Base-by-base conservation (phyloP, 2,888 invertebrate genomes). In the Drosophila tripunctata region DNA sequence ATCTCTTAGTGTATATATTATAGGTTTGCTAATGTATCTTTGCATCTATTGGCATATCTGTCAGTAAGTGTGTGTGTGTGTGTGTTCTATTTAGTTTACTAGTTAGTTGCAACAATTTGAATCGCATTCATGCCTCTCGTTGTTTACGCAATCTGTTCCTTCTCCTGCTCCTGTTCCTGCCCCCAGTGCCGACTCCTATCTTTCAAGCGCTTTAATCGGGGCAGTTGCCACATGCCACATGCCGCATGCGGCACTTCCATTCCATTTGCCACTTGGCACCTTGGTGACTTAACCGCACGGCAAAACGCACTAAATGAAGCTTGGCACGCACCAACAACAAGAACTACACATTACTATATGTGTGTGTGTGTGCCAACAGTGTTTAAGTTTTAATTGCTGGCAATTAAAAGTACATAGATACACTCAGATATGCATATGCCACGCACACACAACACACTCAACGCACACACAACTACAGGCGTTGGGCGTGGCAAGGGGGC, bases 311-410 rank as follows among this genome's bases (percentile, higher is more conserved):
- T 82, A 78, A 85, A 87, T 87, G 85, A 67, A 72, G 68, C 70
- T 65, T 63, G 68, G 75, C 83, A 83, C 83, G 83, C 83, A 83
- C 82, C 73, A 57, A 48, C 61, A 69, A 45, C 65, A 61, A 24
- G n/a, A n/a, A n/a, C n/a, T n/a, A n/a, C n/a, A n/a, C n/a, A n/a
- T n/a, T n/a, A n/a, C n/a, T n/a, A n/a, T n/a, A n/a, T 15, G 36
- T n/a, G 56, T 45, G 57, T 44, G 52, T 5, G 68, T 63, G 63
- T 63, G 74, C 22, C 52, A 71, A 78, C 58, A 56, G 78, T 75
- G 68, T 79, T 87, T 78, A 88, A 89, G 86, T 87, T 88, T 89
- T 88, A 89, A 90, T 89, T 90, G 89, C 89, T 83, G 77, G 83
- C 89, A 89, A 89, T 89, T 90, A 89, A 89, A 89, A 87, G 86